Evolutionary conservation across 2,113 vertebrate genomes (phyloP).

Genomic region (Lates calcarifer): DNA sequence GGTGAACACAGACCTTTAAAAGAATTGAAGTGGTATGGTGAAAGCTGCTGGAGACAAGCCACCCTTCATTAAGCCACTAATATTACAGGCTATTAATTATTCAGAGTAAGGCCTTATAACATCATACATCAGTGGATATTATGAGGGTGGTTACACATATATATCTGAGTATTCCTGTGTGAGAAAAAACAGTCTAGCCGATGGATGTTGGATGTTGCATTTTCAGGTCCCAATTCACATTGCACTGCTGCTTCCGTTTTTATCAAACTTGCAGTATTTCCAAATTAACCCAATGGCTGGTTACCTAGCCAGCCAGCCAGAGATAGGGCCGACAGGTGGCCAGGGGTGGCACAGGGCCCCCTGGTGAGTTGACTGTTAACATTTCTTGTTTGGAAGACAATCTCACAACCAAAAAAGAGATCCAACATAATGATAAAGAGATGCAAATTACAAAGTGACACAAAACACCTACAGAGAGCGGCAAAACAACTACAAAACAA

Average conservation of each 20-base stretch:
- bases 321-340: background rate
- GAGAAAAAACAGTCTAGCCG: background rate
- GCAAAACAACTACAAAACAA: no score
- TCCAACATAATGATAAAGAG: background rate
- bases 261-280: background rate
- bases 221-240: background rate
- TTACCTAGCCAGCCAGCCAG: background rate
- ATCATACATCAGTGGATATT: constrained; percentile 44
- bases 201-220: background rate
- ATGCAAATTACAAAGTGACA: no score
- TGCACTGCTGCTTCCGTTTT: background rate
- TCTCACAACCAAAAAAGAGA: background rate
- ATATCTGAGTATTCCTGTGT: constrained; percentile 15
- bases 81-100: constrained; percentile 67
- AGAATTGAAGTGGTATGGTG: background rate
- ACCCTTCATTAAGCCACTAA: constrained; percentile 57
- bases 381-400: background rate
- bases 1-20: constrained; percentile 21
- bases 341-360: background rate
- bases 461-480: no score
- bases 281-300: background rate
- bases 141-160: constrained; percentile 33
- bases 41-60: constrained; percentile 40
- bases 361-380: background rate
- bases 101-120: constrained; percentile 55